Base-by-base conservation (phyloP, 2,797 vertebrate species). In the Xiphorhynchus erythropygius region DNA sequence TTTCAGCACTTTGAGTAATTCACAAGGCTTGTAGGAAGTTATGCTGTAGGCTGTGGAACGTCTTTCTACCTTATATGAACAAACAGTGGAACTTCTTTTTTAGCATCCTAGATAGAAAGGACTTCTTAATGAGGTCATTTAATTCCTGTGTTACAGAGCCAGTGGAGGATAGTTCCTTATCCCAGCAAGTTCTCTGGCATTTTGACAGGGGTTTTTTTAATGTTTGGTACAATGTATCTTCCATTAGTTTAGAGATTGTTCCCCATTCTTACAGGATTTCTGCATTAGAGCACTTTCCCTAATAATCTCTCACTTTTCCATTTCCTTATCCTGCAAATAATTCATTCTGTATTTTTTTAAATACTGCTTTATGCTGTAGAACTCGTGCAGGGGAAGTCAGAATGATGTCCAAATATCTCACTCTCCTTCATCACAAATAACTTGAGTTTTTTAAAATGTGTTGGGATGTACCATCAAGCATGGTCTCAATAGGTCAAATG, bases 61-160 rank as follows among this genome's bases (percentile, higher is more conserved):
- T 89, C 87, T 94, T 93, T 89, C 93, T 97, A 79, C 94, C 95
- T 93, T 95, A 94, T 94, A 96, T 93, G 94, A 97, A 70, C 93
- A 95, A 92, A 55, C 64, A 81, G 79, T 59, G 50, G 55, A 74
- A 62, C 71, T 81, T 73, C 47, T 89, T 94, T 92, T 84, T 69
- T 57, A 47, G 28, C 55, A 76, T 78, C 84, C 93, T 87, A 90
- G 84, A 88, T 73, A 93, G 81, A 90, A 92, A 76, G 76, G 42
- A 52, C 71, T 71, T 64, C 47, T 83, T 83, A 78, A 44, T 86
- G 94, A 86, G 73, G 67, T 96, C 42, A 90, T 93, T 84, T 86
- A 91, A 93, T 94, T 96, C 89, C 65, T 92, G 28, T 77, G 18
- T 82, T 89, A 39, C 14, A 41, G 50, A 90, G 62, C 33, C 74